A percentile compares a stretch with the other conserved stretches of the same genome.
These are phyloP conservation scores for Leptatherina wallacei DNA, from an alignment of 2,797 vertebrate genomes.

Conservation along the genomic window DNA sequence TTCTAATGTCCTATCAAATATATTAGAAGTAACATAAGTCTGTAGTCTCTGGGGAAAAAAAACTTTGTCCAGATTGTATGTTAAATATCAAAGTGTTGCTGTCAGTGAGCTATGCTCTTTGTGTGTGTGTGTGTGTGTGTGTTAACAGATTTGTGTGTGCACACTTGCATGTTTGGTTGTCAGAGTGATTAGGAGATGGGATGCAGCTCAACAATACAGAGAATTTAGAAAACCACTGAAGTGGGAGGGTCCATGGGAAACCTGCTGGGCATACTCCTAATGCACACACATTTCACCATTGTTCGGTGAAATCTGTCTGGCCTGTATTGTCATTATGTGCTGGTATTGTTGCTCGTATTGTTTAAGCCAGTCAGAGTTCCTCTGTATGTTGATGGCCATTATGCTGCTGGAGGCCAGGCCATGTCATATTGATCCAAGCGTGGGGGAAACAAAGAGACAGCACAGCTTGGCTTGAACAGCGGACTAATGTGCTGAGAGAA, in stretches of 20 bases:
- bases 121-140: no score
- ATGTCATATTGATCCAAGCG: conserved; percentile 61
- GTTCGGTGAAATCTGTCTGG: conserved; percentile 64
- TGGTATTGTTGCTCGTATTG: conserved; percentile 66
- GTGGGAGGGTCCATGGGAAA: conserved; percentile 28
- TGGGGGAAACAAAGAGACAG: conserved; percentile 60
- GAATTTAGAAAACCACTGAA: conserved; percentile 32
- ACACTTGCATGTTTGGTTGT: conserved; percentile 36
- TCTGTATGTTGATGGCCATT: conserved; percentile 52
- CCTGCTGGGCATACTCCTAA: conserved; percentile 37
- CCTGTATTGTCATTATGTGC: conserved; percentile 63
- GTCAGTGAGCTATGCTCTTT: no score
- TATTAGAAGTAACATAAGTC: no score
- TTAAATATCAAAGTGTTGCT: no score
- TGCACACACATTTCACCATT: conserved; percentile 50
- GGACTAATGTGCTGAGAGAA: conserved; percentile 63
- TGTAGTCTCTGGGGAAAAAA: no score
- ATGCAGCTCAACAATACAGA: conserved; percentile 43
- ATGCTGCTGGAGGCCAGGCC: conserved; percentile 45
- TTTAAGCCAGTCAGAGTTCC: conserved; percentile 56
- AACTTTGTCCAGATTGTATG: no score
- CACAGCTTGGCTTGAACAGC: conserved; percentile 57
- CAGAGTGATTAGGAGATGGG: conserved; percentile 50
- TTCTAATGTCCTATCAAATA: no score
- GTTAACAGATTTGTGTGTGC: conserved; percentile 21